Evolutionary conservation across 2,888 invertebrate species (phyloP).

Genomic region (Caenorhabditis japonica): DNA sequence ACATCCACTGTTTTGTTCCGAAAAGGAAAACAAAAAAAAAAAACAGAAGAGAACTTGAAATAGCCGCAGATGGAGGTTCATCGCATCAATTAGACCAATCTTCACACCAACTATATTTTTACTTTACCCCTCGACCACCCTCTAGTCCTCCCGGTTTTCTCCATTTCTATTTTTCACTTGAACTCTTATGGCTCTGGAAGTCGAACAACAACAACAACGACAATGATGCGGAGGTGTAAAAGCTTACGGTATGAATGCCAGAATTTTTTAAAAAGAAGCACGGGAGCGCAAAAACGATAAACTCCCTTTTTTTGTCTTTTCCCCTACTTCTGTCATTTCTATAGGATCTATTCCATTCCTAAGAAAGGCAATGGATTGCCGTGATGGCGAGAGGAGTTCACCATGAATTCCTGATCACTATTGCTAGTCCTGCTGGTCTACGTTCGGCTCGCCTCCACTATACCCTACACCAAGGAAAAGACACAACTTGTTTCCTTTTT

Average conservation of each 20-base stretch:
- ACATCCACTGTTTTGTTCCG: constrained; percentile 1
- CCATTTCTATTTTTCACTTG: constrained; percentile 4
- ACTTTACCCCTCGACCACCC: too few relatives aligned
- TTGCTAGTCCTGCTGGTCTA: constrained; percentile 30
- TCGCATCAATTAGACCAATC: constrained; percentile 32
- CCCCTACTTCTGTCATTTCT: background rate
- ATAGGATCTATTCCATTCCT: constrained; percentile 21
- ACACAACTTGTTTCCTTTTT: constrained; percentile 13
- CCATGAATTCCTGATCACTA: constrained; percentile 54
- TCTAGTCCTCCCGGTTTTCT: background rate
- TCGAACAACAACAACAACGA: constrained; percentile 1
- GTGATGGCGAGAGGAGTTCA: constrained; percentile 44
- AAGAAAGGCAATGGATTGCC: constrained; percentile 23
- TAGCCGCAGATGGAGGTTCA: constrained; percentile 47
- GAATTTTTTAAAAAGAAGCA: background rate
- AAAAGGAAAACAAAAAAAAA: too few relatives aligned
- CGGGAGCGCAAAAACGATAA: background rate
- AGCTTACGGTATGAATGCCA: constrained; percentile 24
- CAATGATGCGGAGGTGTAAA: constrained; percentile 38
- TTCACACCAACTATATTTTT: too few relatives aligned
- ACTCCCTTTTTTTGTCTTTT: background rate
- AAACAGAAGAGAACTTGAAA: constrained; percentile 27
- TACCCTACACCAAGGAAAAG: too few relatives aligned
- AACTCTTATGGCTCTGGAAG: constrained; percentile 19
- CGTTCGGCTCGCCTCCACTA: constrained; percentile 24